These are phyloP conservation scores for Hippocampus barbouri DNA, from an alignment of 2,113 vertebrate species.

Conservation along the genomic window DNA sequence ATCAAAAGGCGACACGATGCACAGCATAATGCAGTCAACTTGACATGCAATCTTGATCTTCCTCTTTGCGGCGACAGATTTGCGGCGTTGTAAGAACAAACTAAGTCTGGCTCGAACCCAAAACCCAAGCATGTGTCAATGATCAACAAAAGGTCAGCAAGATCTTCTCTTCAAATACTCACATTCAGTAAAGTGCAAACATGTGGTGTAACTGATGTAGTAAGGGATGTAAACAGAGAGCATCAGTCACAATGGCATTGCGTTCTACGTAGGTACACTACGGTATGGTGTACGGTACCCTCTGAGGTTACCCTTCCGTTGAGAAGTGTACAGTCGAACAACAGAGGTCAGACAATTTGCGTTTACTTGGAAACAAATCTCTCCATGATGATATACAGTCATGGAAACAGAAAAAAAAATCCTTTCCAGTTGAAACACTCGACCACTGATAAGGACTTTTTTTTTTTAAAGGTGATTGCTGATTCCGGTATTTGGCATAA, in stretches of 20 bases:
- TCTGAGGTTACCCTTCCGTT: too few relatives aligned
- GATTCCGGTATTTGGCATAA: too few relatives aligned
- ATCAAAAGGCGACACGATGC: conserved; percentile 15
- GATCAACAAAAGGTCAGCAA: conserved; percentile 1
- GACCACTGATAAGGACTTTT: too few relatives aligned
- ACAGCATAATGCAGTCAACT: conserved; percentile 15
- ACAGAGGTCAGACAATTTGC: too few relatives aligned
- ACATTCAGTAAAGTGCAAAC: neutral
- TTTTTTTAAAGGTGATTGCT: too few relatives aligned
- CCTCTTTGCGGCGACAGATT: neutral
- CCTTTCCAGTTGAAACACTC: too few relatives aligned
- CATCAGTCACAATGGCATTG: neutral
- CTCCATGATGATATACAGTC: too few relatives aligned
- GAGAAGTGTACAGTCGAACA: too few relatives aligned
- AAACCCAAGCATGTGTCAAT: conserved; percentile 17
- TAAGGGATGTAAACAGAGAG: neutral
- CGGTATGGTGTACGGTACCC: too few relatives aligned
- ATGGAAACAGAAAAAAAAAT: too few relatives aligned
- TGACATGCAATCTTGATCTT: conserved; percentile 14
- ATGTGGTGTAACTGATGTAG: too few relatives aligned
- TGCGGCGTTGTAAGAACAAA: conserved; percentile 9
- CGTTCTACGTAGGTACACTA: neutral
- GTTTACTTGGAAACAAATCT: too few relatives aligned
- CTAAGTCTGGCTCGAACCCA: conserved; percentile 10
- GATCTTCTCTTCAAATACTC: neutral